Base-by-base conservation (phyloP, 37 sponge, comb jelly and placozoan genomes). In the Mnemiopsis leidyi region DNA sequence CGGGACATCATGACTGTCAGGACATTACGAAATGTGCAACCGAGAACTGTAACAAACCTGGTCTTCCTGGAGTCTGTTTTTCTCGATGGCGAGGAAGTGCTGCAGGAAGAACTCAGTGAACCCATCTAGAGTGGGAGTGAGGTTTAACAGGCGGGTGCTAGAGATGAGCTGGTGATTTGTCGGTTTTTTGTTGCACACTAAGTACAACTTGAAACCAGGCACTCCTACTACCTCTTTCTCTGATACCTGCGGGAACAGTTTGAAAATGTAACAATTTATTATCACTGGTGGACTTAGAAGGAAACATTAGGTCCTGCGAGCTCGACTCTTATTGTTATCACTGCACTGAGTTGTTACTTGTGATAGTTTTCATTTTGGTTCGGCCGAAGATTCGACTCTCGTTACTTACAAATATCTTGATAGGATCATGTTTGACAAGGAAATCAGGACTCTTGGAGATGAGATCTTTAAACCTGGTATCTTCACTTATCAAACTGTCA, bases 61-160 rank as follows among this genome's bases (percentile, higher is more conserved):
- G 48, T 85, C 90, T 61, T 85, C 90, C 90, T 85, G 90, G 1
- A 85, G 48, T n/a, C 90, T 1, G 90, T 85, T 85, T 61, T 85
- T 85, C 61, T 85, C 90, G 21, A 85, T 85, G 25, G 90, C 40
- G 9, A 85, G 40, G 61, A 85, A 85, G 90, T 85, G 90, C 24
- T 85, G 90, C 3, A 85, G 90, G 90, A 85, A 85, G 61, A 39
- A 85, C 90, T 85, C 90, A 2, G 90, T 23, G 61, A 85, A 85
- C 29, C 90, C 90, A 39, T 28, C 61, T 1, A 40, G 90, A 33
- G 61, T 85, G 48, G 90, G 90, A 3, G 90, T 85, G 26, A 85
- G 90, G 90, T 85, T 85, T n/a, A 85, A 61, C 26, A 85, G 90
- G 2, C 90, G 39, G 90, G 90, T 85, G 40, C 21, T 40, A 7